phyloP scores from a whole-genome alignment of 2,113 vertebrate species.

The Rousettus leschenaultii region DNA sequence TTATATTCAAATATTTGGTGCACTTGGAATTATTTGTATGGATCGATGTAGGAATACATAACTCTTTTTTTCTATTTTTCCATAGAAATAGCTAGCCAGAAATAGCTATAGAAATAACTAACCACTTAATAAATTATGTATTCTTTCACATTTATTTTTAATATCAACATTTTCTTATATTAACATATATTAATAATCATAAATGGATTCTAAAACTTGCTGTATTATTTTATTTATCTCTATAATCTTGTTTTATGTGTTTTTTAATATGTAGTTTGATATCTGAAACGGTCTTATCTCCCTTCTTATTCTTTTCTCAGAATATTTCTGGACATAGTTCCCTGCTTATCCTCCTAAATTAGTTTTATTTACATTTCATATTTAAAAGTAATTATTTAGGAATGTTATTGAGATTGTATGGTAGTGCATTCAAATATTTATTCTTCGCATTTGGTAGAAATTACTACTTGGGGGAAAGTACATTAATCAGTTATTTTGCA shows the following conservation, averaged over 20 bases:
- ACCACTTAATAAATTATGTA: background rate
- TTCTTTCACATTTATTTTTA: slow-evolving; percentile 13
- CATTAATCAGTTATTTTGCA: background rate
- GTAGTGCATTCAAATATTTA: background rate
- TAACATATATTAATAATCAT: background rate
- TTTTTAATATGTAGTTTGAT: background rate
- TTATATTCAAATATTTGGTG: background rate
- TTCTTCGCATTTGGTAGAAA: background rate
- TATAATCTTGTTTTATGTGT: background rate
- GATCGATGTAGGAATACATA: background rate
- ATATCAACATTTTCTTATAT: background rate
- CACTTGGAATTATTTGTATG: background rate
- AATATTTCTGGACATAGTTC: background rate
- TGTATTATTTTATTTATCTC: background rate
- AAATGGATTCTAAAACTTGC: background rate
- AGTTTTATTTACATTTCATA: background rate
- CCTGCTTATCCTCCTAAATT: background rate
- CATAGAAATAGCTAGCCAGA: background rate
- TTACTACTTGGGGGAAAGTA: background rate
- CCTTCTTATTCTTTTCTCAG: background rate
- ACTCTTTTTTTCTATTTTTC: background rate
- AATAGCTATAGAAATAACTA: background rate
- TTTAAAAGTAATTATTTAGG: background rate
- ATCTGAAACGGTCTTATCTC: background rate
- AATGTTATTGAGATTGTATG: background rate